A percentile compares a stretch with the other conserved stretches of the same genome.
Conservation (phyloP, 2,113 vertebrate genomes). For the Neotoma lepida region DNA sequence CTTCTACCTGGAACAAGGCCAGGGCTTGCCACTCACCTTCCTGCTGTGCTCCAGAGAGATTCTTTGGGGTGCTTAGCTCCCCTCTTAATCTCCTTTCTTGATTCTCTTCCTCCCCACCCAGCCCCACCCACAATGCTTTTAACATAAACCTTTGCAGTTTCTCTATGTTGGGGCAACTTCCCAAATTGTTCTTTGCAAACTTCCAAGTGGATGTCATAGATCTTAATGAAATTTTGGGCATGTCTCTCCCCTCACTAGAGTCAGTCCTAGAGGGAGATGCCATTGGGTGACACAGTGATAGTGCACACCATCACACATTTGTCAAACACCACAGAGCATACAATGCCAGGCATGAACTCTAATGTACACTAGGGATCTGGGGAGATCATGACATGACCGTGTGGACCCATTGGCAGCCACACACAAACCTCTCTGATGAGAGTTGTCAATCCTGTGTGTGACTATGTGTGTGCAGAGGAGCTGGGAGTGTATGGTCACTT, state of each 20-base stretch:
- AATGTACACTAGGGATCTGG: rapidly evolving
- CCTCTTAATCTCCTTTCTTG: not conserved
- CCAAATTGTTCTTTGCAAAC: not conserved
- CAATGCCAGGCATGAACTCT: not conserved
- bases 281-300: not conserved
- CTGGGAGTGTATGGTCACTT: not conserved
- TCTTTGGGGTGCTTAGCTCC: not conserved
- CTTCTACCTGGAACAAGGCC: not conserved
- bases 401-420: rapidly evolving
- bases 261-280: too few relatives aligned
- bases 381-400: rapidly evolving
- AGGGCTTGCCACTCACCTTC: not conserved
- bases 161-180: not conserved
- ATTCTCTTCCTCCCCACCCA: not conserved
- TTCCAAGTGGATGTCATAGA: not conserved
- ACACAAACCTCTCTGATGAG: not conserved
- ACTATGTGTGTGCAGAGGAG: not conserved
- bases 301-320: not conserved
- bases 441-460: not conserved
- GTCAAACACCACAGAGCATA: not conserved
- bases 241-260: not conserved
- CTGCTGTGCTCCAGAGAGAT: too few relatives aligned
- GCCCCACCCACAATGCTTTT: not conserved
- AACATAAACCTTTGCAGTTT: not conserved
- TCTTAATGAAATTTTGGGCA: not conserved